Evolutionary conservation across 2,113 vertebrate species (phyloP).

Genomic region (Malurus alboscapulatus): DNA sequence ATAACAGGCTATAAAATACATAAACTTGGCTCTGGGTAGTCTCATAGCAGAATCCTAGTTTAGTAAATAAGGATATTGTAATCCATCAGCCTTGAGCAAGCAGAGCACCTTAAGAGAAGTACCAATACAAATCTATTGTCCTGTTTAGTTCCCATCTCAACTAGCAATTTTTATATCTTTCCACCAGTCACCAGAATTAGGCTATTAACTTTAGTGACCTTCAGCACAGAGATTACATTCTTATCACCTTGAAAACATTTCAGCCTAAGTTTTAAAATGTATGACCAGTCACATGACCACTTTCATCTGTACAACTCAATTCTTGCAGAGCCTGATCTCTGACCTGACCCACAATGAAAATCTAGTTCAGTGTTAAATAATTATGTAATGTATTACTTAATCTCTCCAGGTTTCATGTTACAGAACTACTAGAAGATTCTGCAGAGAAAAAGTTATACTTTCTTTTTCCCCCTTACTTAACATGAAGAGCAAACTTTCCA

Average conservation of each 20-base stretch:
- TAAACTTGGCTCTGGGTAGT: background rate
- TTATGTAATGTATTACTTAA: background rate
- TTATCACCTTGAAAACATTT: background rate
- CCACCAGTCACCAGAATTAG: background rate
- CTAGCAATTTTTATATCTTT: background rate
- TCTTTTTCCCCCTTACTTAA: background rate
- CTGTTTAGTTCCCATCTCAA: background rate
- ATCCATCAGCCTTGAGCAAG: background rate
- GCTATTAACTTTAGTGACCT: background rate
- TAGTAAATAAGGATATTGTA: background rate
- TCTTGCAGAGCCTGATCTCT: background rate
- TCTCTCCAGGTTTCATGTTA: background rate
- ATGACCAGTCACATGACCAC: background rate
- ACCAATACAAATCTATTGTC: background rate
- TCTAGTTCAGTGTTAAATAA: background rate
- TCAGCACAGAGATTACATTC: background rate
- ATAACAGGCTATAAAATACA: background rate
- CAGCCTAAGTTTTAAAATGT: background rate
- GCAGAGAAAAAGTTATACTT: background rate
- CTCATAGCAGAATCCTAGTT: background rate
- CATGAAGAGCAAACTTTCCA: background rate
- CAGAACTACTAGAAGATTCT: background rate
- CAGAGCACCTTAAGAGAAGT: background rate
- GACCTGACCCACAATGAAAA: background rate
- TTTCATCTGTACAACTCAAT: background rate